phyloP scores from a whole-genome alignment of 2,113 vertebrate genomes.

The Lycaon pictus region DNA sequence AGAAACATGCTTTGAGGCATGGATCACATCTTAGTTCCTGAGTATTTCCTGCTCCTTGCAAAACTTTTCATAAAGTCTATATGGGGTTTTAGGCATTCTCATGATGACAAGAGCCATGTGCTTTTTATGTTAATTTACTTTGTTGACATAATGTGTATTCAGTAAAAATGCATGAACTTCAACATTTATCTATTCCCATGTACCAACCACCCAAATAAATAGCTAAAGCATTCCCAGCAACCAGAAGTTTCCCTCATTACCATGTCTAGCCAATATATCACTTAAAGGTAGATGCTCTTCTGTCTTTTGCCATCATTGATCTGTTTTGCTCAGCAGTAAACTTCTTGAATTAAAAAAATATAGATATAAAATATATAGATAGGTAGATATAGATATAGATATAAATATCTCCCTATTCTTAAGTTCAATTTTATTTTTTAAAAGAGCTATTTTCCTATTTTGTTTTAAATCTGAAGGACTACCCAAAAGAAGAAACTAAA shows the following conservation, averaged over 20 bases:
- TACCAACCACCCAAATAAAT: not conserved
- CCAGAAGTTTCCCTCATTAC: not conserved
- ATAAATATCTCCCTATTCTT: not conserved
- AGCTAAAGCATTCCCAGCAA: not conserved
- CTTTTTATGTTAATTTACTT: not conserved
- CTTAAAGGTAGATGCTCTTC: not conserved
- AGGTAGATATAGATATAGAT: too few species aligned
- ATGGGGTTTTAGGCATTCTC: not conserved
- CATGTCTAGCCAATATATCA: not conserved
- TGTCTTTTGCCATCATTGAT: not conserved
- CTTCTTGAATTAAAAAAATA: not conserved
- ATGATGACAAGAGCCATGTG: not conserved
- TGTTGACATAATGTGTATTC: not conserved
- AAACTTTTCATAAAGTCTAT: not conserved
- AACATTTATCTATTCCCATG: fast-evolving
- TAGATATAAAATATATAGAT: too few species aligned
- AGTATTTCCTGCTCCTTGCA: not conserved
- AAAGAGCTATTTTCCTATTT: not conserved
- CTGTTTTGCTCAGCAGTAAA: not conserved
- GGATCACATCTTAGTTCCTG: not conserved
- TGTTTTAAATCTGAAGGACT: conserved; percentile 51
- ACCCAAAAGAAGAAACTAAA: not conserved
- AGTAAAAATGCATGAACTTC: not conserved
- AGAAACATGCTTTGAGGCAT: not conserved
- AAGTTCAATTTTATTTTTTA: not conserved